Base-by-base conservation (phyloP, 2,888 invertebrate species). In the Xanthorhoe designata region DNA sequence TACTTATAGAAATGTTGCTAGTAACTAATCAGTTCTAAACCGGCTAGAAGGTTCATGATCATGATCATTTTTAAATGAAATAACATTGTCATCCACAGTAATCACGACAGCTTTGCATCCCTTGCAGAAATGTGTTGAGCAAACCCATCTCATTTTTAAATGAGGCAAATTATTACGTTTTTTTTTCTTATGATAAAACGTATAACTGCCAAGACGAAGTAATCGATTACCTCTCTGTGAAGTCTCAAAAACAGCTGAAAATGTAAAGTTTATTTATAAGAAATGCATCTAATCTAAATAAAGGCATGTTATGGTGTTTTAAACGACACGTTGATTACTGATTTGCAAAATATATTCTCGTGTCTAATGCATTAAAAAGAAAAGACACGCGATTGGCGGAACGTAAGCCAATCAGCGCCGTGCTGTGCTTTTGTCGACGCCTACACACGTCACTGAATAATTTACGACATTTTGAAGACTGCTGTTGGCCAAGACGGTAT, bases 81-180 rank as follows among this genome's bases (percentile, higher is more conserved):
- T 17, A 47, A 47, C 8, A 7, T 5, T 7, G 13, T 47, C 17
- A 17, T 47, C 35, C 7, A 53, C 17, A 10, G 62, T 62, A 7
- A 45, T 29, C 13, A 62, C 1, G 2, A 15, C 15, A 8, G 67
- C 63, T 32, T 50, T 68, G 13, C 67, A 68, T 0, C 77, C 75
- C 32, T 68, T 71, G 35, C 68, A 60, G 56, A 71, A 68, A 65
- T 81, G 71, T 0, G 80, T 77, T 0, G 78, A 77, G 38, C 81
- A 81, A 0, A 70, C 60, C 77, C 78, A 78, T 13, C 71, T 60
- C 9, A 62, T 69, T 63, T 66, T 53, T 47, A 47, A 6, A 7
- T 8, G 7, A 15, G 47, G 15, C 0, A 13, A 17, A 42, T 42
- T 13, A 13, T 13, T 42, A 0, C 1, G 2, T 13, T 13, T 42